These are phyloP conservation scores for Adrianichthys oophorus DNA, from an alignment of 2,797 vertebrate genomes.

Conservation along the genomic window DNA sequence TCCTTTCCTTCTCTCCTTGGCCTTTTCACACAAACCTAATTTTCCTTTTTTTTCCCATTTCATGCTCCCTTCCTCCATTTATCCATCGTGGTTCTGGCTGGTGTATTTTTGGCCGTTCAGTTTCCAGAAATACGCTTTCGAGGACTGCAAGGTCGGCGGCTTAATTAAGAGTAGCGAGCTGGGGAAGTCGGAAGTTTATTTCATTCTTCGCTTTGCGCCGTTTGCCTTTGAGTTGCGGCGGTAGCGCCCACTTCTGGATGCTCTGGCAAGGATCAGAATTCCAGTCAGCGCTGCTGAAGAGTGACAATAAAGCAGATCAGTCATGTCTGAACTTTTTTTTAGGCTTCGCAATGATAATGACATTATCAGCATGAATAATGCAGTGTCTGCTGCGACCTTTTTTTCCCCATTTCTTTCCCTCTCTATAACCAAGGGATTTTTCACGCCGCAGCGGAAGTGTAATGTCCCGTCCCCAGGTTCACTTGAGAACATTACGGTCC, in stretches of 20 bases:
- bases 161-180: constrained; percentile 74
- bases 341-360: constrained; percentile 67
- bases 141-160: constrained; percentile 71
- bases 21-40: constrained; percentile 63
- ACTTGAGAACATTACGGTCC: constrained; percentile 35
- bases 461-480: constrained; percentile 39
- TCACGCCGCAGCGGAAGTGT: constrained; percentile 24
- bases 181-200: constrained; percentile 58
- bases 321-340: constrained; percentile 35
- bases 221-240: constrained; percentile 6
- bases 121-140: constrained; percentile 64
- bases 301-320: constrained; percentile 12
- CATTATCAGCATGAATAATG: constrained; percentile 74
- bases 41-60: constrained; percentile 35
- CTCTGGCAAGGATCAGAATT: constrained; percentile 31
- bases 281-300: constrained; percentile 52
- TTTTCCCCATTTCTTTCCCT: not conserved
- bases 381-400: constrained; percentile 40
- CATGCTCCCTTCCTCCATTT: constrained; percentile 20
- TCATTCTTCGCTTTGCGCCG: constrained; percentile 3
- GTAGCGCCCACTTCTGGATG: too few relatives aligned
- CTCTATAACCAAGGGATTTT: constrained; percentile 41
- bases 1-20: constrained; percentile 52
- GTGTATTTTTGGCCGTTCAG: constrained; percentile 66
- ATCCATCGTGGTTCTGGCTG: constrained; percentile 17